Conservation (phyloP, 2,888 invertebrate genomes). For the Camponotus fellah region DNA sequence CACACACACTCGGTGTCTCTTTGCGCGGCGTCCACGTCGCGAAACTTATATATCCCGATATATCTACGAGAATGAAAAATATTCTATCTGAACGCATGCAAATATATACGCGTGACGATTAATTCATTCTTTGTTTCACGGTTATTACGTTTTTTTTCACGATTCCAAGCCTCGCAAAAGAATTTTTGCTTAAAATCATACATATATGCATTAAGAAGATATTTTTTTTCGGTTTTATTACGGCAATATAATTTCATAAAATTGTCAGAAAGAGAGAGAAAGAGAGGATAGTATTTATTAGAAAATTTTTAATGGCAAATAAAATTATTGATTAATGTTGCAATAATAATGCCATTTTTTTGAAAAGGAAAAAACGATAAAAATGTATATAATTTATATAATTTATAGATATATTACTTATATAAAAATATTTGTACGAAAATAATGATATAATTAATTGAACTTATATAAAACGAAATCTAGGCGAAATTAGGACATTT, state of each 20-base stretch:
- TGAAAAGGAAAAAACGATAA: too few relatives aligned
- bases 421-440: not conserved
- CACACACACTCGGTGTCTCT: conserved; percentile 40
- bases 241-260: too few relatives aligned
- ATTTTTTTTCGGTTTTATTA: too few relatives aligned
- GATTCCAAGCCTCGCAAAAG: not conserved
- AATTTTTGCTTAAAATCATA: not conserved
- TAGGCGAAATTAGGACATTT: not conserved
- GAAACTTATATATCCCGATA: not conserved
- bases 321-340: too few relatives aligned
- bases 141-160: not conserved
- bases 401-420: too few relatives aligned
- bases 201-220: not conserved
- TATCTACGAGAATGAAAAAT: not conserved
- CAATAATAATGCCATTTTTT: too few relatives aligned
- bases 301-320: too few relatives aligned
- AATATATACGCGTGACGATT: conserved; percentile 1
- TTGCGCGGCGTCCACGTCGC: not conserved
- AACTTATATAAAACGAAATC: not conserved
- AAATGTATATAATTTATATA: too few relatives aligned
- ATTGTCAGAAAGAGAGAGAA: too few relatives aligned
- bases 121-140: not conserved
- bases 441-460: not conserved
- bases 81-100: not conserved
- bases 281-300: too few relatives aligned